Evolutionary conservation across 2,888 invertebrate species (phyloP).

Genomic region (Pterobdella sp.): DNA sequence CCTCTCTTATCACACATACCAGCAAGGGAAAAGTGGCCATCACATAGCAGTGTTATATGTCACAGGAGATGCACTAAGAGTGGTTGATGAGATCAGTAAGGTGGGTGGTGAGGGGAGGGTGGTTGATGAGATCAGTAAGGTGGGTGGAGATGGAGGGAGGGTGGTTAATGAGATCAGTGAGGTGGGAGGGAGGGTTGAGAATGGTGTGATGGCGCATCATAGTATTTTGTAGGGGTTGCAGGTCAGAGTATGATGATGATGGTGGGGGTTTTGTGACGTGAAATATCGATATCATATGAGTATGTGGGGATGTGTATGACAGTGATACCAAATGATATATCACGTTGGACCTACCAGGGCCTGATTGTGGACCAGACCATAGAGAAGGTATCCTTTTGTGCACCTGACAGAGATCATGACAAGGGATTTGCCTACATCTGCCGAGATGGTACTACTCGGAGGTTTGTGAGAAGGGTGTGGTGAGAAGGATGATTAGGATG

Average conservation of each 20-base stretch:
- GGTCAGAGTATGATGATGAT: too few species aligned
- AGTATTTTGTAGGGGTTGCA: too few species aligned
- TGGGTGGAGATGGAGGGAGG: too few species aligned
- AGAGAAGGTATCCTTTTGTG: slow-evolving; percentile 99
- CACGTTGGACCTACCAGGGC: slow-evolving; percentile 58
- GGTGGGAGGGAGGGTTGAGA: too few species aligned
- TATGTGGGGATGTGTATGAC: too few species aligned
- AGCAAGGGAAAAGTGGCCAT: slow-evolving; percentile 50
- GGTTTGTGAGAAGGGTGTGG: not conserved
- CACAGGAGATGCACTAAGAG: slow-evolving; percentile 76
- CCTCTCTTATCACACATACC: slow-evolving; percentile 15
- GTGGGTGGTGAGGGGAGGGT: slow-evolving; percentile 71
- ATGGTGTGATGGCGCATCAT: too few species aligned
- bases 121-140: slow-evolving; percentile 94
- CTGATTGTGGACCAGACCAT: slow-evolving; percentile 98
- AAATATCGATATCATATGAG: too few species aligned
- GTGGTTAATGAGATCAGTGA: slow-evolving; percentile 98
- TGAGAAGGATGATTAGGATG: not conserved
- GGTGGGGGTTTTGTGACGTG: too few species aligned
- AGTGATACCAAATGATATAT: too few species aligned
- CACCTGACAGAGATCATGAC: slow-evolving; percentile 94
- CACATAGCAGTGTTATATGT: slow-evolving; percentile 54
- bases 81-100: slow-evolving; percentile 97
- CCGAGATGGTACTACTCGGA: slow-evolving; percentile 88
- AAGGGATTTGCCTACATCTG: slow-evolving; percentile 98